Evolutionary conservation across 2,113 vertebrate genomes (phyloP), one percentile per base, ranked within the genome.

Genomic region (Megalops atlanticus): DNA sequence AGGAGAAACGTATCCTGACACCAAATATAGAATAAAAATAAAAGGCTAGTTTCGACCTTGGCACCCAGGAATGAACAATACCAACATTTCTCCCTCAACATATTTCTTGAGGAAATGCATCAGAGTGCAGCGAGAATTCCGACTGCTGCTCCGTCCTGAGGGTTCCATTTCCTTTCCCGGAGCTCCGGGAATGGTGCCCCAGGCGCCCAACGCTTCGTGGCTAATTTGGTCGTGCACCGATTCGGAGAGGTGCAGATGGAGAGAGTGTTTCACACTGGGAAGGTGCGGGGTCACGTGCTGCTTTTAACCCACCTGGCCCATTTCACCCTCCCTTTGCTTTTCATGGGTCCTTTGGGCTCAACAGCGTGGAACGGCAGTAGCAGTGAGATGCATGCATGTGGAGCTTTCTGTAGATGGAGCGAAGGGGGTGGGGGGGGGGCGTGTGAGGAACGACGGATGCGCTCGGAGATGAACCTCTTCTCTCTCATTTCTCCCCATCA

Each of bases 301-400:
- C 85, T 79, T 83, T 86, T 86, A 87, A 85, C 71, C 71, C 2
- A 1, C 41, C 74, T 80, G 83, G 49, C 86, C 81, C 81, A 88
- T 87, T 86, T 88, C 83, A 79, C 47, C 72, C 82, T 78, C 74
- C 74, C 8, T 3, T n/a, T 83, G 82, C 78, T 77, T 33, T 76
- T 58, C 76, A 81, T 74, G 84, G 76, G 72, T 47, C 54, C 73
- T 43, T 16, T 39, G 24, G 76, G 74, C 31, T 79, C 76, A 79
- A 82, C 45, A 73, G 76, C 47, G 70, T 43, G 71, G 49, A 84
- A 74, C 69, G 39, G 76, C n/a, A n/a, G n/a, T n/a, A 74, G 49
- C 74, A 79, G 77, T 81, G 21, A 47, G 8, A 52, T 2, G 76
- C 21, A 33, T 77, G 24, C 54, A 47, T 18, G 31, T 33, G 76